Percentiles rank a stretch among this genome's conserved stretches.
Conservation (phyloP, 2,888 invertebrate genomes). For the Melinaea menophilus region DNA sequence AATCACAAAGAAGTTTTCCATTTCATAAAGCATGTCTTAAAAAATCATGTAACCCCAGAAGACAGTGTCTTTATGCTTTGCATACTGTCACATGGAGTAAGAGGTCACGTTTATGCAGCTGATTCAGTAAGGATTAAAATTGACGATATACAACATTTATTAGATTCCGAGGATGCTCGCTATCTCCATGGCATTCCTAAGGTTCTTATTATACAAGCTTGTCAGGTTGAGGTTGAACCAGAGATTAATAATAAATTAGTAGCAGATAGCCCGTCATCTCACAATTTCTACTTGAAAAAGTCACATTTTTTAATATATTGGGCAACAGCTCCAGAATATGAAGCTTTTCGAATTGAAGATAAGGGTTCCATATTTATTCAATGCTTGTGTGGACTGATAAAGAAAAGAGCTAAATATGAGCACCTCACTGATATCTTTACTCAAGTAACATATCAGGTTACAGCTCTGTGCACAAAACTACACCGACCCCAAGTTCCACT, state of each 20-base stretch:
- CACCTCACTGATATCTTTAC: constrained; percentile 63
- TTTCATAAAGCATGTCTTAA: constrained; percentile 52
- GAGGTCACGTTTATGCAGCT: constrained; percentile 63
- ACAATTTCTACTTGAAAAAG: constrained; percentile 47
- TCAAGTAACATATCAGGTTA: constrained; percentile 53
- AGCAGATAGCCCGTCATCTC: constrained; percentile 48
- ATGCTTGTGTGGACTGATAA: constrained; percentile 50
- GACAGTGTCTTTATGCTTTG: constrained; percentile 69
- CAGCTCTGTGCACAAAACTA: constrained; percentile 42
- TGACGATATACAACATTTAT: constrained; percentile 57
- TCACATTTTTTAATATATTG: constrained; percentile 63
- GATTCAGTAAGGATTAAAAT: constrained; percentile 65
- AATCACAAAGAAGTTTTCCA: constrained; percentile 50
- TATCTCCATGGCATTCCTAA: constrained; percentile 59
- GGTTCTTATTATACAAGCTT: constrained; percentile 65
- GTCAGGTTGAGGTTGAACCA: constrained; percentile 51
- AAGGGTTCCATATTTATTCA: constrained; percentile 67
- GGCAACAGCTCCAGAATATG: constrained; percentile 67
- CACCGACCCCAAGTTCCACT: constrained; percentile 56
- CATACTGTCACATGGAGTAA: constrained; percentile 67
- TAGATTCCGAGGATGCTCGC: constrained; percentile 54
- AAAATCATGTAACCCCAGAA: constrained; percentile 44
- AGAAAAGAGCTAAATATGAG: constrained; percentile 44
- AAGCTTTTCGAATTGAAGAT: constrained; percentile 57
- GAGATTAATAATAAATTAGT: constrained; percentile 42